Base-by-base conservation (phyloP, 30 jellyfish, hydroid and myxozoan genomes). In the Pelagia noctiluca region DNA sequence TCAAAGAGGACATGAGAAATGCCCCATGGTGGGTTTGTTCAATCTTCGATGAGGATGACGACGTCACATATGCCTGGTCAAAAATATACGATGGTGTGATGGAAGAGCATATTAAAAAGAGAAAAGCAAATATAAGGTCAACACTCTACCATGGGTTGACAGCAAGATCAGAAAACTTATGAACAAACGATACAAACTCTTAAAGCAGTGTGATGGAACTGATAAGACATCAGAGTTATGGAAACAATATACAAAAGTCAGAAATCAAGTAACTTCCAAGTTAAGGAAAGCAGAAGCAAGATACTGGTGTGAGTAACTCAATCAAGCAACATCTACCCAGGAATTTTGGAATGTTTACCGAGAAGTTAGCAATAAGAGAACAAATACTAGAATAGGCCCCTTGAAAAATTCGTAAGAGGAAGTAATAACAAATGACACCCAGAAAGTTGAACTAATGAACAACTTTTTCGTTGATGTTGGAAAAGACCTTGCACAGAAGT, bases 141-240 rank as follows among this genome's bases (percentile, higher is more conserved):
- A 76, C 34, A 54, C 65, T 31, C 77, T 76, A 48, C 87, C 87
- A 7, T 78, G 80, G 82, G 63, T 62, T 70, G 62, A 61, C 29
- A 63, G 90, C 36, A 46, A 63, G 16, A 61, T 78, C 11, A 61
- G 82, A 36, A 78, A 63, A 61, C 18, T 35, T 46, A 38, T 78
- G 82, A 61, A 78, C 31, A 66, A 35, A 65, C 54, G 57, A 32
- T 78, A 47, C 49, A 36, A 13, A 63, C 25, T 25, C 19, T 82
- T 63, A 22, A 61, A 2, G 37, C 24, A 33, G 62, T 60, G 72
- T 22, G 34, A 60, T 42, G 57, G 57, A 8, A 47, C 77, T 31
- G 62, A 65, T 31, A 34, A 23, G 42, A 78, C 82, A 33, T 19
- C 61, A 10, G 25, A 63, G 33, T 60, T 29, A 30, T 21, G 74